phyloP scores from a whole-genome alignment of 2,113 vertebrate species.

The Crypturellus undulatus region DNA sequence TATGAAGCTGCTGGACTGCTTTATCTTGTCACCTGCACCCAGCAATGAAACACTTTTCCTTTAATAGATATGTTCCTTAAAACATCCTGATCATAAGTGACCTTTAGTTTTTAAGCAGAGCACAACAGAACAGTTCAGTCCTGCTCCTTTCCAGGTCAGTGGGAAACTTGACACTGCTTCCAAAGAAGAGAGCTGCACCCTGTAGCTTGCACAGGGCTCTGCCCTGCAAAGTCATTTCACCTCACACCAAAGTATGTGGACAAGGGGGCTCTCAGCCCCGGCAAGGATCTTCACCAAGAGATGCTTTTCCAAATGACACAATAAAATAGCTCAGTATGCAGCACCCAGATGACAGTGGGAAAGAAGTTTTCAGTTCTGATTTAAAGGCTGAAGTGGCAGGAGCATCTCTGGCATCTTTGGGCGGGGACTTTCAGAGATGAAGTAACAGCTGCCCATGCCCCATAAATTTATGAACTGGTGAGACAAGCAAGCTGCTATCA shows the following conservation, averaged over 20 bases:
- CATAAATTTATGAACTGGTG: constrained; percentile 25
- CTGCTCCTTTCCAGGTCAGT: neutral
- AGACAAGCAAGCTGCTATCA: neutral
- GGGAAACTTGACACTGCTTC: constrained; percentile 13
- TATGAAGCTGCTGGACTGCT: constrained; percentile 11
- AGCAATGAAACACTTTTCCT: constrained; percentile 18
- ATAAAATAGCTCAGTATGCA: neutral
- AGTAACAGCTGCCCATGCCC: constrained; percentile 19
- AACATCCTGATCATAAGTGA: constrained; percentile 1
- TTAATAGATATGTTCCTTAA: constrained; percentile 38
- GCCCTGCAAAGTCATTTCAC: neutral
- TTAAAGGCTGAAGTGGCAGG: constrained; percentile 40
- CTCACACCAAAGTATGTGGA: neutral
- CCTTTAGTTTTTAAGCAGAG: constrained; percentile 5
- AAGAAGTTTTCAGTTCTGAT: constrained; percentile 41
- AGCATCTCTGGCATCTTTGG: constrained; percentile 30
- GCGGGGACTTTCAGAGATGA: constrained; percentile 13
- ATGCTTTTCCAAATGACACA: constrained; percentile 29
- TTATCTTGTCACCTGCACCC: constrained; percentile 37
- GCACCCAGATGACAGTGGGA: constrained; percentile 3
- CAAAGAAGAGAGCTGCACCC: neutral
- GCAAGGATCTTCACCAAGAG: neutral
- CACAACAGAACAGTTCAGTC: neutral
- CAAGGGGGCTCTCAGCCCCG: neutral
- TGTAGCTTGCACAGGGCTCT: neutral